Percentiles rank a stretch among this genome's conserved stretches.
These are phyloP conservation scores for Meganola albula DNA, from an alignment of 2,888 invertebrate genomes.

Conservation along the genomic window DNA sequence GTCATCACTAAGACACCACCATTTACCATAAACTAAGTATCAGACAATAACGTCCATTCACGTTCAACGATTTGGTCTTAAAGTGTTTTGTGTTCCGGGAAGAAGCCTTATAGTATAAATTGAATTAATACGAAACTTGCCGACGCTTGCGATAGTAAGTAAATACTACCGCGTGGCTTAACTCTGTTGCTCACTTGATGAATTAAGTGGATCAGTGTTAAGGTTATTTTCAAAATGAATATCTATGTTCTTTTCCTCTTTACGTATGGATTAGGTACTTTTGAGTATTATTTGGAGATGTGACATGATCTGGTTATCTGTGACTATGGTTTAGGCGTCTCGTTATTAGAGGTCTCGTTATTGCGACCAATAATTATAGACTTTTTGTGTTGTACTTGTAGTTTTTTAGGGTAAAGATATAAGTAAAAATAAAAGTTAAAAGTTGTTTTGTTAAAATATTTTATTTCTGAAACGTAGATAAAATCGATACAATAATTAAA, in stretches of 20 bases:
- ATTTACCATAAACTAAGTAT: slow-evolving; percentile 10
- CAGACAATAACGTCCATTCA: slow-evolving; percentile 32
- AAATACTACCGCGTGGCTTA: slow-evolving; percentile 14
- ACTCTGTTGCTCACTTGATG: slow-evolving; percentile 14
- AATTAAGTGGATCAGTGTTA: slow-evolving; percentile 14
- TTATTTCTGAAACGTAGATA: slow-evolving; percentile 78
- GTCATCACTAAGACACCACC: slow-evolving; percentile 34
- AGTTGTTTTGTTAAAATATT: slow-evolving; percentile 72
- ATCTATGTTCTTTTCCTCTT: too few species aligned
- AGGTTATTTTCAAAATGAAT: too few species aligned
- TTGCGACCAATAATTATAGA: too few species aligned
- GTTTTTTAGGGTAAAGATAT: neutral
- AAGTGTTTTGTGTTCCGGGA: slow-evolving; percentile 47
- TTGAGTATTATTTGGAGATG: too few species aligned
- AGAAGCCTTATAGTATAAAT: slow-evolving; percentile 64
- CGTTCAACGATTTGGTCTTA: slow-evolving; percentile 36
- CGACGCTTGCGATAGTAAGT: slow-evolving; percentile 27
- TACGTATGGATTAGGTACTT: too few species aligned
- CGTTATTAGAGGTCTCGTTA: too few species aligned
- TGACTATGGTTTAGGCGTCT: too few species aligned
- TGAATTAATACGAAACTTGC: slow-evolving; percentile 60
- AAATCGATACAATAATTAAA: slow-evolving; percentile 78
- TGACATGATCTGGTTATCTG: too few species aligned
- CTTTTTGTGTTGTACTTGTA: neutral
- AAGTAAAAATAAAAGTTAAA: slow-evolving; percentile 10